Base-by-base conservation (phyloP, 2,888 invertebrate genomes). In the Slavum lentiscoides region DNA sequence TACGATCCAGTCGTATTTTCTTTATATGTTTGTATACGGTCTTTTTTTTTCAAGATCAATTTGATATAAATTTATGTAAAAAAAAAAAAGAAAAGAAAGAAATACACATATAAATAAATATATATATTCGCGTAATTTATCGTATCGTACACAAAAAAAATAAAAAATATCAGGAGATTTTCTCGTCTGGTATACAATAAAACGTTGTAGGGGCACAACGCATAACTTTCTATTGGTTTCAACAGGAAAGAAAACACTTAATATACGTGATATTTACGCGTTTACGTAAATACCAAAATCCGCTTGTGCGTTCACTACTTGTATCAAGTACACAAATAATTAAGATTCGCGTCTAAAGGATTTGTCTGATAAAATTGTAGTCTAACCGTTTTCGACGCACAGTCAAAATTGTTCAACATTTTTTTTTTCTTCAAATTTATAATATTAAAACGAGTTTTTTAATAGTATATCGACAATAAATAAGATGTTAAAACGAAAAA, bases 381-480 rank as follows among this genome's bases (percentile, higher is more conserved):
- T 23, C 43, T 43, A 72, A 80, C 64, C 64, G 55, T 80, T 80
- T 80, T 80, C 72, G 70, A 80, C 62, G 80, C 80, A 80, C 62
- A 77, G 62, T 77, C 55, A 67, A 67, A 58, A n/a, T 67, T 68
- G 8, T 55, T 58, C 21, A 39, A 55, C 55, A 30, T 30, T 2
- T 11, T 30, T 9, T 53, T 69, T 69, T 30, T 53, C 2, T 19
- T 19, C 30, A 9, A 7, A 19, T 55, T 55, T 55, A 55, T 55
- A 17, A 55, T 53, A 53, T 3, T 7, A 55, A 55, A 19, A 55
- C 19, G 55, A 19, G 19, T 55, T 19, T 5, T 6, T 5, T 23
- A 53, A 17, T 30, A 30, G 30, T 30, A 39, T 21, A 68, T 30
- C 3, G 53, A 53, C 17, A 30, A 37, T 15, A n/a, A 49, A 74